Percentiles rank a stretch among this genome's conserved stretches.
phyloP scores from a whole-genome alignment of 2,113 vertebrate genomes.

The Oreochromis spilurus region DNA sequence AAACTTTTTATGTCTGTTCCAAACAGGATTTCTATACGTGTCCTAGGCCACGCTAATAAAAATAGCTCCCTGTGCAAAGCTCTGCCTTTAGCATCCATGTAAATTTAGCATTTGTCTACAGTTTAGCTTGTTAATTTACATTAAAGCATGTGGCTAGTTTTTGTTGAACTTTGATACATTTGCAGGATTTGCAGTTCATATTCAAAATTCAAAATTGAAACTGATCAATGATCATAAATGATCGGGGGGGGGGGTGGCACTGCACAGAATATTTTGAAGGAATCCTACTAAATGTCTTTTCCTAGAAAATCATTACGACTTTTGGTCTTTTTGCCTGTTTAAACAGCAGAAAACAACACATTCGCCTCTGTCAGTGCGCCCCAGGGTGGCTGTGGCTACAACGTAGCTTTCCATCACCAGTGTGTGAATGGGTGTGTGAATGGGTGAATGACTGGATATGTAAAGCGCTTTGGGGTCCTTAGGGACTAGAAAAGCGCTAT shows the following conservation, averaged over 20 bases:
- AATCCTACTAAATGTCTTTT: not conserved
- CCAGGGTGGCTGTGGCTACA: no score
- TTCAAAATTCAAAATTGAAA: not conserved
- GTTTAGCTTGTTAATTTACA: not conserved
- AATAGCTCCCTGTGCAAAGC: not conserved
- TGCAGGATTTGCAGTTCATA: not conserved
- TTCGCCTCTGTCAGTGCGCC: no score
- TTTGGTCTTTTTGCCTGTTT: not conserved
- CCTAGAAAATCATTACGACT: not conserved
- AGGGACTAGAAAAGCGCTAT: no score
- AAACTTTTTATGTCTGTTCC: not conserved
- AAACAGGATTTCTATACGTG: conserved; percentile 32
- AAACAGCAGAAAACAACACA: not conserved
- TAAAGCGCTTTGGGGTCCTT: no score
- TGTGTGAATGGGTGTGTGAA: no score
- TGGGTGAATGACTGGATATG: no score
- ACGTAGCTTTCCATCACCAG: no score
- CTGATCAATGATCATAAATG: not conserved
- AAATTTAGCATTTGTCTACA: not conserved
- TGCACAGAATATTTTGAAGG: not conserved
- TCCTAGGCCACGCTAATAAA: not conserved
- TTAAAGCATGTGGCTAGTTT: not conserved
- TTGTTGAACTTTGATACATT: not conserved
- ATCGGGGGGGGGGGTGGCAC: not conserved
- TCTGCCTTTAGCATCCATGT: not conserved